Conservation (phyloP, 2,888 invertebrate species). For the Pachymerium ferrugineum region DNA sequence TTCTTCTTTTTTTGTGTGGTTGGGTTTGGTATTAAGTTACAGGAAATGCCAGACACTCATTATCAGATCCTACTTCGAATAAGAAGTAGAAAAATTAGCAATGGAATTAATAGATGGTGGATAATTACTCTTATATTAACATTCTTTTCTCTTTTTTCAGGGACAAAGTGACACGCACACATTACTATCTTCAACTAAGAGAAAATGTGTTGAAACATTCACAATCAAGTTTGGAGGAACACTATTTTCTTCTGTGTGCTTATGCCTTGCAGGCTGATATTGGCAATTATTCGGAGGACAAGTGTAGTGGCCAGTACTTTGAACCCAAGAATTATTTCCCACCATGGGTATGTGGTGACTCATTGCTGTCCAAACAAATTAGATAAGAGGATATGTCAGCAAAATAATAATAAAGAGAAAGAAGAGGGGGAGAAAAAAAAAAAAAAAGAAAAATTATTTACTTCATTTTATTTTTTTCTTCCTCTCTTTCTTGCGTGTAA, state of each 20-base stretch:
- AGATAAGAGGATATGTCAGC: slow-evolving; percentile 19
- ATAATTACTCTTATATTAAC: neutral
- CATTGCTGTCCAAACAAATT: slow-evolving; percentile 27
- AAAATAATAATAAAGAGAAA: slow-evolving; percentile 2
- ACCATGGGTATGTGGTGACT: slow-evolving; percentile 49
- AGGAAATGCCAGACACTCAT: slow-evolving; percentile 23
- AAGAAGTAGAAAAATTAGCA: slow-evolving; percentile 28
- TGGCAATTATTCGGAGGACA: slow-evolving; percentile 66
- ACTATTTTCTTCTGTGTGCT: slow-evolving; percentile 71
- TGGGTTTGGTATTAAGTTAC: slow-evolving; percentile 28
- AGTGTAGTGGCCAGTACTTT: slow-evolving; percentile 55
- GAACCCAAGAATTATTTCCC: slow-evolving; percentile 82
- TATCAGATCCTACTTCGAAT: slow-evolving; percentile 8
- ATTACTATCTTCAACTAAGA: slow-evolving; percentile 91
- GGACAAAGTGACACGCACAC: slow-evolving; percentile 84
- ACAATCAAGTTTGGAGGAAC: slow-evolving; percentile 48
- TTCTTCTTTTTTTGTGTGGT: slow-evolving; percentile 38
- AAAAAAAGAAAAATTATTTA: neutral
- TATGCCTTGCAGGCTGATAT: slow-evolving; percentile 88
- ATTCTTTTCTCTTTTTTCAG: slow-evolving; percentile 44
- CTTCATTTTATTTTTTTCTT: neutral
- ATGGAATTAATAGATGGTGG: slow-evolving; percentile 7
- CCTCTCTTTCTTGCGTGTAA: neutral
- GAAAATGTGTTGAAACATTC: slow-evolving; percentile 63
- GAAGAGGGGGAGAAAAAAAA: too few relatives aligned